Evolutionary conservation across 2,113 vertebrate species (phyloP).

Genomic region (Lontra canadensis): DNA sequence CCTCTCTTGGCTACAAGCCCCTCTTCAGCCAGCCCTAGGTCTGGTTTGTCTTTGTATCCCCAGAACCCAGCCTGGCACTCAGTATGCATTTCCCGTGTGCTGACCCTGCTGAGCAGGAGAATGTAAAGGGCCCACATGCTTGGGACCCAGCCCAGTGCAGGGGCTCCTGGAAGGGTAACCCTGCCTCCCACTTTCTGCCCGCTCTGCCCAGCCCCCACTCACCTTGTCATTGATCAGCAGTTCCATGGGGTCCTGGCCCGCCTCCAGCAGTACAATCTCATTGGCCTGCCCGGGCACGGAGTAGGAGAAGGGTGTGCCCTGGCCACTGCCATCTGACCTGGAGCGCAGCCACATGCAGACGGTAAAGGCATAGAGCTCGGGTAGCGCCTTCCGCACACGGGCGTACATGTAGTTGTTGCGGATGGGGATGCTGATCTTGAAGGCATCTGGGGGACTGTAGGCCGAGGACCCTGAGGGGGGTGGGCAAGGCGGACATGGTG

Average conservation of each 20-base stretch:
- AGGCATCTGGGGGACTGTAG: conserved; percentile 90
- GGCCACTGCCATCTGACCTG: conserved; percentile 84
- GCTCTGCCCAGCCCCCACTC: background rate
- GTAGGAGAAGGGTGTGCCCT: conserved; percentile 98
- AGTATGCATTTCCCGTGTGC: background rate
- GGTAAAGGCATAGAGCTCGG: conserved; percentile 96
- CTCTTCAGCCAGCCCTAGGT: background rate
- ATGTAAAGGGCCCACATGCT: fast-evolving
- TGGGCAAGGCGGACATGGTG: background rate
- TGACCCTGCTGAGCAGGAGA: background rate
- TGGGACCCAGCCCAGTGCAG: background rate
- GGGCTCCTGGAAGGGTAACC: background rate
- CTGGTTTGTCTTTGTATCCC: background rate
- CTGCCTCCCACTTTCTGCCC: fast-evolving
- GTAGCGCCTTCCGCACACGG: conserved; percentile 91
- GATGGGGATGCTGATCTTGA: conserved; percentile 93
- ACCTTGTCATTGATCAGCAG: conserved; percentile 99
- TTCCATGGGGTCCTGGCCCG: conserved; percentile 93
- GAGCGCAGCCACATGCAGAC: conserved; percentile 95
- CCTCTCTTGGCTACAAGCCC: background rate
- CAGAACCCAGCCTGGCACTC: background rate
- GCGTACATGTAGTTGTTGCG: conserved; percentile 98
- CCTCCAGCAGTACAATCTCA: conserved; percentile 95
- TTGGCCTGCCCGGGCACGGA: conserved; percentile 94
- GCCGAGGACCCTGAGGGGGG: conserved; percentile 76